Percentiles rank a stretch among this genome's conserved stretches.
Conservation (phyloP, 2,888 invertebrate genomes). For the Rhingia rostrata region DNA sequence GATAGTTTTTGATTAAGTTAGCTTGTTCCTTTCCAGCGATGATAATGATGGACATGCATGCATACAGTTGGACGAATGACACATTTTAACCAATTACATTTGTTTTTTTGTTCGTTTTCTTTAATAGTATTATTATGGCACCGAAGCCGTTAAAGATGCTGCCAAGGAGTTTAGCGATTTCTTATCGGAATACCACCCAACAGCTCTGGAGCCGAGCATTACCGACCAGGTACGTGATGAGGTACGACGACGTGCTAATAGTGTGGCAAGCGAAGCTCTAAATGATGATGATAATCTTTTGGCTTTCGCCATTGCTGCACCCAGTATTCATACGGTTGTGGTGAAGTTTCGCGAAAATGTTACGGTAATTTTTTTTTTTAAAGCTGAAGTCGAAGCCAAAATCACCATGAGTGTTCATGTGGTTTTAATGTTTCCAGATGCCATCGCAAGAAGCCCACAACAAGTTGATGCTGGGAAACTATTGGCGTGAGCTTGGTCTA, state of each 20-base stretch:
- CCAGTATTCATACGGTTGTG: conserved; percentile 82
- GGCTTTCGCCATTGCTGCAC: conserved; percentile 83
- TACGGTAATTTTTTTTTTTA: conserved; percentile 77
- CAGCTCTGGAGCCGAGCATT: conserved; percentile 75
- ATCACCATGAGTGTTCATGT: conserved; percentile 5
- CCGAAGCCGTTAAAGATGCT: conserved; percentile 81
- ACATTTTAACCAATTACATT: conserved; percentile 46
- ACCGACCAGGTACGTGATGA: conserved; percentile 80
- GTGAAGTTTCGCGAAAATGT: conserved; percentile 83
- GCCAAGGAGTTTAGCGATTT: conserved; percentile 82
- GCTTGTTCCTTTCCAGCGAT: conserved; percentile 9
- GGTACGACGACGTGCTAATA: conserved; percentile 81
- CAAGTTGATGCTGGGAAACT: conserved; percentile 81
- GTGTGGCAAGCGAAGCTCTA: conserved; percentile 81
- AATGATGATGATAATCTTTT: conserved; percentile 82
- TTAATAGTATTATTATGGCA: conserved; percentile 81
- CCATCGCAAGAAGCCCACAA: conserved; percentile 81
- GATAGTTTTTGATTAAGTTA: conserved; percentile 50
- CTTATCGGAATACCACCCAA: conserved; percentile 80
- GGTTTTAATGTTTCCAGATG: conserved; percentile 76
- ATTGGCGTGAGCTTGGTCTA: conserved; percentile 82
- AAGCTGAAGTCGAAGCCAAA: conserved; percentile 5
- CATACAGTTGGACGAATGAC: not conserved
- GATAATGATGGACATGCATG: not conserved
- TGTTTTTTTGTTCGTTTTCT: conserved; percentile 22